These are phyloP conservation scores for Boloria euphrosyne DNA, from an alignment of 2,888 invertebrate species.

Conservation along the genomic window DNA sequence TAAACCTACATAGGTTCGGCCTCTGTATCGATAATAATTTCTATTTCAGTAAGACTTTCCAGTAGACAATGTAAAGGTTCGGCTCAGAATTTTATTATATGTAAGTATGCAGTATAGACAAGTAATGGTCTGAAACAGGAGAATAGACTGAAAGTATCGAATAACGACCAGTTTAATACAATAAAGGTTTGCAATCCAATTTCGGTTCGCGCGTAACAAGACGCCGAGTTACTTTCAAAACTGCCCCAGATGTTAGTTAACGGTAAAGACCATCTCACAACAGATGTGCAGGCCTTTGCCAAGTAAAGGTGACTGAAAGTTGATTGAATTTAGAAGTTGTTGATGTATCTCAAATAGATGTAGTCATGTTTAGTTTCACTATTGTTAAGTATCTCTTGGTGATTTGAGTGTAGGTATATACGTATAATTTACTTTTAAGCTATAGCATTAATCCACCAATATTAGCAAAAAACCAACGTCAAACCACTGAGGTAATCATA, in stretches of 20 bases:
- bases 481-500: no score
- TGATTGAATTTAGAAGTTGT: background rate
- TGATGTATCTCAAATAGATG: background rate
- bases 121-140: constrained; percentile 31
- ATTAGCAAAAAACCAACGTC: no score
- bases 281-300: constrained; percentile 61
- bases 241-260: constrained; percentile 78
- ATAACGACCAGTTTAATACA: constrained; percentile 44
- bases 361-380: background rate
- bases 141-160: constrained; percentile 33
- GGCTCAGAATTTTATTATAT: no score
- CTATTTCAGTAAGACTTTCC: no score
- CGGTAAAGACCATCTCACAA: constrained; percentile 71
- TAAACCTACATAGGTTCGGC: no score
- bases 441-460: no score
- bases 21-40: no score
- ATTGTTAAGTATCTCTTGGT: background rate
- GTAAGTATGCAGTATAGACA: constrained; percentile 1
- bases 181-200: constrained; percentile 67
- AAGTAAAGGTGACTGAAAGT: constrained; percentile 16
- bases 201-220: constrained; percentile 54
- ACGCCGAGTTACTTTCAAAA: constrained; percentile 74
- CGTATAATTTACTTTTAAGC: no score
- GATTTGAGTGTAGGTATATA: no score
- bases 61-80: no score